These are phyloP conservation scores for Junco hyemalis DNA, from an alignment of 2,113 vertebrate species.

Conservation along the genomic window DNA sequence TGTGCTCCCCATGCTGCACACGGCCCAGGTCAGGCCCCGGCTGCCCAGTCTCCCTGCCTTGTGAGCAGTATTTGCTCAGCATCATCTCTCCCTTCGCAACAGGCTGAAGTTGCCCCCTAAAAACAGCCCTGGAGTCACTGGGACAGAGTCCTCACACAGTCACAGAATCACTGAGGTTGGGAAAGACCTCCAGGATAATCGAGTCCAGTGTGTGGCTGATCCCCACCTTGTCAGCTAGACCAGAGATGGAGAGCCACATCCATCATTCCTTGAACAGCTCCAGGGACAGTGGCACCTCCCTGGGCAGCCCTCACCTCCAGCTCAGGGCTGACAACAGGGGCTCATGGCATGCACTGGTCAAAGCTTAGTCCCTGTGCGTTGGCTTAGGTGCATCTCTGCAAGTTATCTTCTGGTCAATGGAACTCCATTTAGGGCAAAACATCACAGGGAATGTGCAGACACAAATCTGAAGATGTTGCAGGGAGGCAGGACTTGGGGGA, in stretches of 20 bases:
- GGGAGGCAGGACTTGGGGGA: background rate
- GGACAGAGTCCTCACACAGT: background rate
- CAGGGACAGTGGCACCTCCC: background rate
- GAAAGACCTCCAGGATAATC: background rate
- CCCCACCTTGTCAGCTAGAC: background rate
- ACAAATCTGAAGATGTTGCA: background rate
- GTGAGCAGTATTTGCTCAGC: too few relatives aligned
- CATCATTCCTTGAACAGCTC: background rate
- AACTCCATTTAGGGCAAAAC: fast-evolving
- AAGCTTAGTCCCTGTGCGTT: fast-evolving
- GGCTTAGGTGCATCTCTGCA: background rate
- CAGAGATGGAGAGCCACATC: too few relatives aligned
- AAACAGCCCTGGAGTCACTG: background rate
- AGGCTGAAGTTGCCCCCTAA: fast-evolving
- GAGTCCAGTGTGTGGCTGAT: fast-evolving
- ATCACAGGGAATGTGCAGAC: background rate
- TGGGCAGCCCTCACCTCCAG: background rate
- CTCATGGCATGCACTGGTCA: fast-evolving
- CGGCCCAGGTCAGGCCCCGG: background rate
- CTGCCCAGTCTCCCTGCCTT: fast-evolving
- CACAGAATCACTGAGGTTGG: background rate
- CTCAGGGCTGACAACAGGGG: background rate
- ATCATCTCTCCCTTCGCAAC: fast-evolving
- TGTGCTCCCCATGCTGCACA: background rate
- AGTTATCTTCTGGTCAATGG: background rate